Evolutionary conservation across 2,797 vertebrate genomes (phyloP).

Genomic region (Gallinago nigripennis): DNA sequence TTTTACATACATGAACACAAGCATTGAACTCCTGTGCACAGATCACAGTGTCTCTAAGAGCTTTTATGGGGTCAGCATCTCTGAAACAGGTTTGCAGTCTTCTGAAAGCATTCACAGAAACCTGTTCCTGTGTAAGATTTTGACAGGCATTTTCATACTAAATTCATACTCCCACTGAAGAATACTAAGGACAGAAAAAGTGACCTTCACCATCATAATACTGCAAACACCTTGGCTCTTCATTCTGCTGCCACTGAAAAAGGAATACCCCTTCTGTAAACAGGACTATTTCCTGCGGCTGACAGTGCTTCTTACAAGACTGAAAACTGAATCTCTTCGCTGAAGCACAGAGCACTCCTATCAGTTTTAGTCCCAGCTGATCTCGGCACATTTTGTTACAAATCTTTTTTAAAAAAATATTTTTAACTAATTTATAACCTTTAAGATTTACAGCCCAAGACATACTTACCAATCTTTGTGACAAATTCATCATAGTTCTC

Average conservation of each 20-base stretch:
- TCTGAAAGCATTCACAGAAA: background rate
- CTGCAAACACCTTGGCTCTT: background rate
- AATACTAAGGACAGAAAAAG: background rate
- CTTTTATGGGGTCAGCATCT: background rate
- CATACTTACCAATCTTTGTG: conserved; percentile 85
- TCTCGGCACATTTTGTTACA: background rate
- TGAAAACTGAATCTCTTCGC: background rate
- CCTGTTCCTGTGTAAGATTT: background rate
- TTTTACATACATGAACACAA: background rate
- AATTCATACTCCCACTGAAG: background rate
- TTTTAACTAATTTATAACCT: background rate
- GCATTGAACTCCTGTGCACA: background rate
- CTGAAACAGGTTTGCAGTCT: background rate
- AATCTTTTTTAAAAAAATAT: accelerated
- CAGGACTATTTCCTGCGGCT: background rate
- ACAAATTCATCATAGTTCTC: conserved; percentile 92
- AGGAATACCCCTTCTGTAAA: background rate
- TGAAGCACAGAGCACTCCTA: background rate
- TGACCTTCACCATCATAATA: background rate
- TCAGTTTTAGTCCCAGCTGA: background rate
- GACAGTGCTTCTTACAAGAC: background rate
- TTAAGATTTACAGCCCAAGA: background rate
- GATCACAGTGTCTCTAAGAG: background rate
- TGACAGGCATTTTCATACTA: background rate
- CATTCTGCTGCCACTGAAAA: background rate